Evolutionary conservation across 2,888 invertebrate species (phyloP), one percentile per base, ranked within the genome.

Genomic region (Dendrolimus pini): DNA sequence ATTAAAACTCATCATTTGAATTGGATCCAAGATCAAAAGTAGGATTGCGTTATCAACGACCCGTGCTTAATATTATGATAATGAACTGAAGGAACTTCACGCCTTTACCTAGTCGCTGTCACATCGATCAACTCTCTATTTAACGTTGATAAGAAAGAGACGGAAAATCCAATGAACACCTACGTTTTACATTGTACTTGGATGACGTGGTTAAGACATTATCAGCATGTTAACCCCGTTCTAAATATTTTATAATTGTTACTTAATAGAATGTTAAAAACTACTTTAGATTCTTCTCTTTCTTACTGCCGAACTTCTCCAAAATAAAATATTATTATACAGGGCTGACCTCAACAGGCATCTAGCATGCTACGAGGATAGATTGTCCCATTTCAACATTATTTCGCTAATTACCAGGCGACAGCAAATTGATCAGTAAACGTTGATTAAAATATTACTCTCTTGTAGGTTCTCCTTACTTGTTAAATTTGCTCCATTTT

Each of bases 1-100:
- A 47, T 47, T 47, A 9, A 9, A 47, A 47, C 47, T 9, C 47
- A 47, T 9, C 0, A 7, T 8, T 47, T 47, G 9, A 47, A 47
- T 47, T 47, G 47, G 12, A 47, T 47, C 47, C 47, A 47, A 47
- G 12, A 47, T 12, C 47, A 47, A 47, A 3, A 47, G 47, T 12
- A 12, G 12, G 47, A 47, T 47, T 47, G 47, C 47, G 47, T 47
- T 12, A 10, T 47, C 47, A 47, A 12, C 47, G 47, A 47, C 47
- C 59, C 59, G 59, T 59, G 55, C 55, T 59, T 59, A 59, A 59
- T 59, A 55, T 47, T 59, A 59, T 59, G 59, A 57, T 59, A 59
- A 59, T 59, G 57, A 59, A 59, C 59, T 55, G 55, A 57, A 57
- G 59, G 57, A 59, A 59, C 55, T 53, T 57, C 55, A 57, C 59